Conservation (phyloP, 2,113 vertebrate genomes). For the Notechis scutatus region DNA sequence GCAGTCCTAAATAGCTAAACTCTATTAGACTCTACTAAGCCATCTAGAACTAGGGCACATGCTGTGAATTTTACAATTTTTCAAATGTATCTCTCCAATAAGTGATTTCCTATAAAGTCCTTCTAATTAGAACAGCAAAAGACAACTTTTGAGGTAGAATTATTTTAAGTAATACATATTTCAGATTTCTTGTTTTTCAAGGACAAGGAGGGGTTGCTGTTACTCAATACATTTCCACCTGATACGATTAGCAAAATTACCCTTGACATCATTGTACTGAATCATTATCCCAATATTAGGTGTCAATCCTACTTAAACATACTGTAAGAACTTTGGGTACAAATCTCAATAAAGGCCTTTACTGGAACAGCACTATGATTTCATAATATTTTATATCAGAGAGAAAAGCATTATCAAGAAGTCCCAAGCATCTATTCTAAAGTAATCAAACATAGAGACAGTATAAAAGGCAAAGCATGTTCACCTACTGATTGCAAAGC, state of each 20-base stretch:
- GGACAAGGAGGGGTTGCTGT: slow-evolving; percentile 25
- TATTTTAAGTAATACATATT: background rate
- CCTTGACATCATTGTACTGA: background rate
- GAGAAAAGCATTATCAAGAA: slow-evolving; percentile 4
- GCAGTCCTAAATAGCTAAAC: slow-evolving; percentile 12
- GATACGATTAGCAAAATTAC: slow-evolving; percentile 20
- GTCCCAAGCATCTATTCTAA: background rate
- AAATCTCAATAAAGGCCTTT: slow-evolving; percentile 60
- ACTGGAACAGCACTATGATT: slow-evolving; percentile 40
- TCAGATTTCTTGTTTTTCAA: slow-evolving; percentile 16
- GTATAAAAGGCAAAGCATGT: background rate
- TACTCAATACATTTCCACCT: slow-evolving; percentile 31
- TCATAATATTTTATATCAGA: slow-evolving; percentile 27
- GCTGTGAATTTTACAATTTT: slow-evolving; percentile 9
- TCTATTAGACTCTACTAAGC: background rate
- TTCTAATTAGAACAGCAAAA: background rate
- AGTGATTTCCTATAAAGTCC: background rate
- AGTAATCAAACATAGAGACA: background rate
- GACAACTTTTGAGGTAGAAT: background rate
- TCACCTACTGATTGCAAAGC: background rate
- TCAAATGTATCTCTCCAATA: background rate
- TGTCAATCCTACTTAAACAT: slow-evolving; percentile 34
- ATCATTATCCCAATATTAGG: slow-evolving; percentile 38
- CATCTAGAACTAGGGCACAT: slow-evolving; percentile 25
- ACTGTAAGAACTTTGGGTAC: slow-evolving; percentile 40